Evolutionary conservation across 2,888 invertebrate species (phyloP).

Genomic region (Linnaemya tessellans): DNA sequence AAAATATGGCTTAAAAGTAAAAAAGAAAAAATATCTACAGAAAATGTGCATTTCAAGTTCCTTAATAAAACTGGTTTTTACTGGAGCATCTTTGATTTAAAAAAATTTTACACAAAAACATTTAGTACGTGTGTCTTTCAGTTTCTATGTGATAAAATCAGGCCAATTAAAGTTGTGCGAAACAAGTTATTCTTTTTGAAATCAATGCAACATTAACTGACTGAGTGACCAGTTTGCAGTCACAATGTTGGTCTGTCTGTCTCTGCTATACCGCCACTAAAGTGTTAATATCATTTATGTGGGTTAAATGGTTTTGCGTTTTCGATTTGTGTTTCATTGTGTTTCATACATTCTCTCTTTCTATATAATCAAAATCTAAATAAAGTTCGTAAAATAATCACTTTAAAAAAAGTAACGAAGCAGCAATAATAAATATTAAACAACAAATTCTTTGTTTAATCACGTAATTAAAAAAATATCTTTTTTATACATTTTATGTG

Average conservation of each 20-base stretch:
- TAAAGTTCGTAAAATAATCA: constrained; percentile 49
- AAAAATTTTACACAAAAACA: no score
- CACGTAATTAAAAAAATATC: constrained; percentile 50
- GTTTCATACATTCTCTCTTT: background rate
- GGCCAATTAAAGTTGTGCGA: constrained; percentile 1
- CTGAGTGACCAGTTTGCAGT: background rate
- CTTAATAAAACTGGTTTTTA: no score
- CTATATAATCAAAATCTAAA: constrained; percentile 44
- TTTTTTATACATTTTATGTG: constrained; percentile 25
- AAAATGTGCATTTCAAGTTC: no score
- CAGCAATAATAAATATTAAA: constrained; percentile 33
- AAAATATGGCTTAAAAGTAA: no score
- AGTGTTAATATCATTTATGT: constrained; percentile 25
- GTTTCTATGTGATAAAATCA: constrained; percentile 11
- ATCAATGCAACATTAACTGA: constrained; percentile 25
- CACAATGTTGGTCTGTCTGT: background rate
- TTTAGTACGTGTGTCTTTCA: no score
- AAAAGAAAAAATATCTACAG: no score
- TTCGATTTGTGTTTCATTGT: constrained; percentile 4
- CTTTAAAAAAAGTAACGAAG: constrained; percentile 26
- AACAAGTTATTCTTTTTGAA: constrained; percentile 24
- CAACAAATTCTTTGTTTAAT: constrained; percentile 59
- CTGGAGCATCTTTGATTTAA: no score
- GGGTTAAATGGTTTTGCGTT: constrained; percentile 31
- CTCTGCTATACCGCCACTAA: background rate